Conservation (phyloP, 2,113 vertebrate species). For the Antechinus stuartii region DNA sequence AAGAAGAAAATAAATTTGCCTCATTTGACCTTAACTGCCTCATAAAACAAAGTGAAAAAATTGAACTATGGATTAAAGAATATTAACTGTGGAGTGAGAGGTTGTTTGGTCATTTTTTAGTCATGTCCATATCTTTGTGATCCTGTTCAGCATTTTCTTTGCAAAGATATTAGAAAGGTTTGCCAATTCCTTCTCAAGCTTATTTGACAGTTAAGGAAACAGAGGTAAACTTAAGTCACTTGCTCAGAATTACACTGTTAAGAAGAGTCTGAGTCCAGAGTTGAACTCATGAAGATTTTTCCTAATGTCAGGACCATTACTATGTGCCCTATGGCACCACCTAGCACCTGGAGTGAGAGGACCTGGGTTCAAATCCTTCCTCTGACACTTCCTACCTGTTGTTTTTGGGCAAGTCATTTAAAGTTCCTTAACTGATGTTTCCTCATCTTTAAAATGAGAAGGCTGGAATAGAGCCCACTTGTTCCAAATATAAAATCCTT, state of each 20-base stretch:
- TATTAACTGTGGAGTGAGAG: background rate
- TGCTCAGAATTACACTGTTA: background rate
- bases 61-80: background rate
- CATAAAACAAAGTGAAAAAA: background rate
- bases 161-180: background rate
- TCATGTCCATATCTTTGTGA: background rate
- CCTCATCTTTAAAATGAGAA: background rate
- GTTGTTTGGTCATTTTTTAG: background rate
- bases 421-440: background rate
- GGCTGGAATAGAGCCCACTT: background rate
- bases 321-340: background rate
- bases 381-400: background rate
- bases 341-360: too few species aligned
- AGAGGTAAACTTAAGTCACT: background rate
- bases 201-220: background rate
- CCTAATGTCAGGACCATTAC: too few species aligned
- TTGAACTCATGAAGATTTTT: background rate
- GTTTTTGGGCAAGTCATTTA: background rate
- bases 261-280: background rate
- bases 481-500: background rate
- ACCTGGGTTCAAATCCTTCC: background rate
- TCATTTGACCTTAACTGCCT: background rate
- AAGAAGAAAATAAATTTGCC: too few species aligned
- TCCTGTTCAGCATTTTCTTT: background rate
- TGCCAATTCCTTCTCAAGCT: background rate